phyloP scores from a whole-genome alignment of 2,797 vertebrate species.

The Enteromius trimaculatus region DNA sequence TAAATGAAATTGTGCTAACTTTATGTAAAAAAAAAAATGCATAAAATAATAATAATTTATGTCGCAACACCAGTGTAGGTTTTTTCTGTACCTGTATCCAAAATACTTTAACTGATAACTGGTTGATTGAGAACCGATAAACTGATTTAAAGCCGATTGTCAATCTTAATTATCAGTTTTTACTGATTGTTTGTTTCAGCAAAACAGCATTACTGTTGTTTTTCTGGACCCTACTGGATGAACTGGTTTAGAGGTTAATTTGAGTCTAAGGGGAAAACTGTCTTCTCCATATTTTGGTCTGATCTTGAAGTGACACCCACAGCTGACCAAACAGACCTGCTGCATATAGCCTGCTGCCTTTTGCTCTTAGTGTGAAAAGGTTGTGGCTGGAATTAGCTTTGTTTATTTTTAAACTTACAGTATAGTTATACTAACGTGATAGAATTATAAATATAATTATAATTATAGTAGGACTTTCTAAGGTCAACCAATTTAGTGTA shows the following conservation, averaged over 20 bases:
- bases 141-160: neutral
- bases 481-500: neutral
- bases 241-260: slow-evolving; percentile 48
- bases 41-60: neutral
- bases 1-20: neutral
- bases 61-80: neutral
- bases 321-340: slow-evolving; percentile 58
- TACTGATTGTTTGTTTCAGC: neutral
- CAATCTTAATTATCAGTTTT: neutral
- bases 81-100: neutral
- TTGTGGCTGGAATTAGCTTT: slow-evolving; percentile 36
- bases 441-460: slow-evolving; percentile 12
- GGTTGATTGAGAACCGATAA: too few species aligned
- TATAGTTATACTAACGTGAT: neutral
- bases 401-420: neutral
- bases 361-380: slow-evolving; percentile 37
- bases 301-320: slow-evolving; percentile 54
- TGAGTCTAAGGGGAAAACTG: slow-evolving; percentile 26
- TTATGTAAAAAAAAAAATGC: neutral
- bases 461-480: slow-evolving; percentile 31
- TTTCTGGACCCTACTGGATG: slow-evolving; percentile 5
- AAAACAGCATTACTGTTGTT: slow-evolving; percentile 7
- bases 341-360: slow-evolving; percentile 51
- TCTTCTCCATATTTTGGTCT: slow-evolving; percentile 38
- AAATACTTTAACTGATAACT: neutral